Evolutionary conservation across 1,140 invertebrate species (phyloP).

Genomic region (Caenorhabditis brenneri): DNA sequence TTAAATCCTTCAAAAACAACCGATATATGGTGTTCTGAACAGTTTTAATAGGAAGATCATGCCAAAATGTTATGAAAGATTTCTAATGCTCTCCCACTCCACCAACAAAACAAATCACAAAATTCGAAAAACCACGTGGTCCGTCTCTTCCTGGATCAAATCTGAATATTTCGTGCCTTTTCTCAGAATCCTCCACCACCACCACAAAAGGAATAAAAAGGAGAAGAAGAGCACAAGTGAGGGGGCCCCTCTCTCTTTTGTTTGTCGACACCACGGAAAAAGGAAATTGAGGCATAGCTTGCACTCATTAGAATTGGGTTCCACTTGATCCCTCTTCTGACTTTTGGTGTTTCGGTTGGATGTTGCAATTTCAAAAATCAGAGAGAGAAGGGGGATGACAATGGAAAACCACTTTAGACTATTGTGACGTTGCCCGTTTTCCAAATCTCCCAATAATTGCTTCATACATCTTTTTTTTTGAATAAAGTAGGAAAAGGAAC

Average conservation of each 20-base stretch:
- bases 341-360: neutral
- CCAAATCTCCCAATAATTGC: constrained; percentile 2
- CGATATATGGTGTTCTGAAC: too few relatives aligned
- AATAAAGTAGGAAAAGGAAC: neutral
- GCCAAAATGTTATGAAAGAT: too few relatives aligned
- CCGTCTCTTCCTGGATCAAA: neutral
- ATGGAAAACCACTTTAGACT: neutral
- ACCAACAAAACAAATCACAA: neutral
- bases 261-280: neutral
- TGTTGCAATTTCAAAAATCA: neutral
- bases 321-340: neutral
- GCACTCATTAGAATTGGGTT: constrained; percentile 42
- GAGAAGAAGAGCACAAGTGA: constrained; percentile 3
- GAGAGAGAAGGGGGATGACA: neutral
- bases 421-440: neutral
- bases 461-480: neutral
- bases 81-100: too few relatives aligned
- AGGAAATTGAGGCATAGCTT: constrained; percentile 5
- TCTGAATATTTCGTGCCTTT: neutral
- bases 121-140: neutral
- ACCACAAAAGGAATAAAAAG: neutral
- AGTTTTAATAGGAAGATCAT: too few relatives aligned
- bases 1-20: too few relatives aligned
- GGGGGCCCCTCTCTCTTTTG: constrained; percentile 18
- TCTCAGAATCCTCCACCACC: neutral